Percentiles rank a stretch among this genome's conserved stretches.
phyloP scores from a whole-genome alignment of 2,797 vertebrate genomes.

The Pteronotus mesoamericanus region DNA sequence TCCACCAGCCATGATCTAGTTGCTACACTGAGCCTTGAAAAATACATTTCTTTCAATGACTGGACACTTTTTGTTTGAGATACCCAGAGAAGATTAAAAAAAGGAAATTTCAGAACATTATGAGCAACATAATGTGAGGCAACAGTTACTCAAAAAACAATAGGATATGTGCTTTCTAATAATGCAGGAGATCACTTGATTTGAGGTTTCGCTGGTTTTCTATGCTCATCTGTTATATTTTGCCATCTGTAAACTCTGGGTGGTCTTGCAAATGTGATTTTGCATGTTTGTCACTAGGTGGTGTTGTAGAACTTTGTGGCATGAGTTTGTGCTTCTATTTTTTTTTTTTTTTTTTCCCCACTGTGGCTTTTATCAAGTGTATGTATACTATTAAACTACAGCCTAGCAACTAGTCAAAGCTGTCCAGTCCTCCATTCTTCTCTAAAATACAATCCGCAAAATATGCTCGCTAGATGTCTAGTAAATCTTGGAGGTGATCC shows the following conservation, averaged over 20 bases:
- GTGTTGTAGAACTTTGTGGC: neutral
- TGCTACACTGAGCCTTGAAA: neutral
- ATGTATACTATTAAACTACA: neutral
- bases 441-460: neutral
- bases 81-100: neutral
- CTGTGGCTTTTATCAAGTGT: neutral
- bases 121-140: neutral
- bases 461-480: neutral
- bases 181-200: neutral
- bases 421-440: neutral
- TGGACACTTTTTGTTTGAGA: neutral
- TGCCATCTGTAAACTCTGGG: accelerated
- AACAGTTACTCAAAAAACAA: neutral
- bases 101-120: neutral
- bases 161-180: neutral
- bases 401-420: neutral
- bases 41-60: neutral
- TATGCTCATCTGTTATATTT: accelerated
- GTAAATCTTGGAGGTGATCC: neutral
- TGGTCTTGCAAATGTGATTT: neutral
- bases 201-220: neutral
- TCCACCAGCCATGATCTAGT: accelerated
- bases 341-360: neutral
- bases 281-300: neutral
- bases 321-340: accelerated